phyloP scores from a whole-genome alignment of 2,888 invertebrate species.

The Julus scandinavius region DNA sequence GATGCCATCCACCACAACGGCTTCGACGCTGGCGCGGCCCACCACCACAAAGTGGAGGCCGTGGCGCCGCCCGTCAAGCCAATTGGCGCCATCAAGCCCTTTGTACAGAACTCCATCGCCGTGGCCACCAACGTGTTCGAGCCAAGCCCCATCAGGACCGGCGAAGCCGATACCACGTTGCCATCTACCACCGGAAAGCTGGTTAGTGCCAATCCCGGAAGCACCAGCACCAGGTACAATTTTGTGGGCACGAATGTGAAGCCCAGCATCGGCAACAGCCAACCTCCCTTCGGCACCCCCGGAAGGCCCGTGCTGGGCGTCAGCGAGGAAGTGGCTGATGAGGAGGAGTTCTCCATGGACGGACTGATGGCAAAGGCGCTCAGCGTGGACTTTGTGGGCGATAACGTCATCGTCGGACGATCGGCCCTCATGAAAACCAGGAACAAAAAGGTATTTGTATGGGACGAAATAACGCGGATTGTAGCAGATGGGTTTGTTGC shows the following conservation, averaged over 20 bases:
- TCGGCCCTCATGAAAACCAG: slow-evolving; percentile 49
- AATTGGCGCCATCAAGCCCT: background rate
- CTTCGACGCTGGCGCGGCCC: background rate
- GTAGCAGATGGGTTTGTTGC: too few species aligned
- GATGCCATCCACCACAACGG: background rate
- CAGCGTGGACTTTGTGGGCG: slow-evolving; percentile 36
- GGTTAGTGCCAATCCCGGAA: background rate
- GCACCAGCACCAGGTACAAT: background rate
- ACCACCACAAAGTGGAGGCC: background rate
- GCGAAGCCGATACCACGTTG: background rate
- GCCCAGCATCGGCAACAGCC: background rate
- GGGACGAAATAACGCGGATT: background rate
- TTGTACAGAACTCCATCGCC: background rate
- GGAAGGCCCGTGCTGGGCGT: background rate
- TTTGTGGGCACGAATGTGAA: background rate
- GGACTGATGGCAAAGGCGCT: background rate
- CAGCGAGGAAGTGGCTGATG: slow-evolving; percentile 12
- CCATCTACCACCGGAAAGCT: background rate
- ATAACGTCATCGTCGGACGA: slow-evolving; percentile 51
- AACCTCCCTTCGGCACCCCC: background rate
- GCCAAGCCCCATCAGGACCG: background rate
- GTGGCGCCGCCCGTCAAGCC: background rate
- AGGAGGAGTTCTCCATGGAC: slow-evolving; percentile 7
- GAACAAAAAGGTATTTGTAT: slow-evolving; percentile 52
- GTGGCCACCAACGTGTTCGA: background rate